phyloP scores from a whole-genome alignment of 2,888 invertebrate genomes.

The Thalpophila matura region DNA sequence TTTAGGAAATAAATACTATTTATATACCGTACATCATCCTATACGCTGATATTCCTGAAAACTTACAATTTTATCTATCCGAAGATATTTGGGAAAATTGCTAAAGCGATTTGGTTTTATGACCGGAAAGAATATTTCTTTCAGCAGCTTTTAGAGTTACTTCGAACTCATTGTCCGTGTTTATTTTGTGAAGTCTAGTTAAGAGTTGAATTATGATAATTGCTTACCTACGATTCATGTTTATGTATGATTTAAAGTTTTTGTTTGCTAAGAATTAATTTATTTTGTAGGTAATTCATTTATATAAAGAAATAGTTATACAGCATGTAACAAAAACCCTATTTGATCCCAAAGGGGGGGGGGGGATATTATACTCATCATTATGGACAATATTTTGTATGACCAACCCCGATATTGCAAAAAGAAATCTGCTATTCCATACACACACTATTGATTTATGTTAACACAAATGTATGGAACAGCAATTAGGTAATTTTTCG shows the following conservation, averaged over 20 bases:
- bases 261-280: background rate
- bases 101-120: slow-evolving; percentile 57
- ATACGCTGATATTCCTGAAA: slow-evolving; percentile 35
- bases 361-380: too few species aligned
- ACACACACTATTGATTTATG: too few species aligned
- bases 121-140: slow-evolving; percentile 62
- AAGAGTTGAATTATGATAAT: slow-evolving; percentile 39
- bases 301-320: too few species aligned
- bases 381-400: too few species aligned
- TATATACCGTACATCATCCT: too few species aligned
- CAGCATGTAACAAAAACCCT: too few species aligned
- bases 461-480: too few species aligned
- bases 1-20: slow-evolving; percentile 14
- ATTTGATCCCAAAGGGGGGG: too few species aligned
- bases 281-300: background rate
- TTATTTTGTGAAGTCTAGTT: slow-evolving; percentile 45
- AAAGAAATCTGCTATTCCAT: too few species aligned
- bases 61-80: slow-evolving; percentile 45
- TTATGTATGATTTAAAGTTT: background rate
- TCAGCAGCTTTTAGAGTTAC: slow-evolving; percentile 58
- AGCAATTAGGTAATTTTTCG: too few species aligned
- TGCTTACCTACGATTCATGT: slow-evolving; percentile 7
- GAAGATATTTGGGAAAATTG: slow-evolving; percentile 57
- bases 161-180: slow-evolving; percentile 41
- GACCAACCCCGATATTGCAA: too few species aligned